Evolutionary conservation across 2,888 invertebrate genomes (phyloP).

Genomic region (Trachelus stipa): DNA sequence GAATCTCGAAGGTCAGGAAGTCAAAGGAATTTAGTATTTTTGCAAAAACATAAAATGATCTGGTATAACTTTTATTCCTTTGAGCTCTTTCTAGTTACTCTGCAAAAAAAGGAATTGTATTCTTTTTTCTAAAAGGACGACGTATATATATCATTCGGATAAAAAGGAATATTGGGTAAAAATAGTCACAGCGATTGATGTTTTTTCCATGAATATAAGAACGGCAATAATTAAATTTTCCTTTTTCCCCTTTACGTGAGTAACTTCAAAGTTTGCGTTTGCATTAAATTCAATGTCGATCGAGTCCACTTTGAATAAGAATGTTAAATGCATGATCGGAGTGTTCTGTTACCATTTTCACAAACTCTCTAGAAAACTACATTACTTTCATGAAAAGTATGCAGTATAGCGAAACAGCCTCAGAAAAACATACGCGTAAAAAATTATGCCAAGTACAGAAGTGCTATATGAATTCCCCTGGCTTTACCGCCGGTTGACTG

Average conservation of each 20-base stretch:
- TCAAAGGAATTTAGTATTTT: neutral
- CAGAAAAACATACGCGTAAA: too few species aligned
- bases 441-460: too few species aligned
- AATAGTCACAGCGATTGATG: neutral
- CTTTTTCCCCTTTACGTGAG: neutral
- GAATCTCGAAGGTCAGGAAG: neutral
- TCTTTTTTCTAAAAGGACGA: neutral
- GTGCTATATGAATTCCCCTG: too few species aligned
- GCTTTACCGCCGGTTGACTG: too few species aligned
- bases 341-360: neutral
- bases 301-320: neutral
- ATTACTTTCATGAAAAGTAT: neutral
- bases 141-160: neutral
- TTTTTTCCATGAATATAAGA: neutral
- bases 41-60: neutral
- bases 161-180: neutral
- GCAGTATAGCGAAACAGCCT: neutral
- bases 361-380: too few species aligned
- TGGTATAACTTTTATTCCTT: neutral
- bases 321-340: too few species aligned
- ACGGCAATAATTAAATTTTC: neutral
- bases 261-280: neutral
- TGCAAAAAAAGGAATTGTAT: neutral
- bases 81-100: neutral
- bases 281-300: neutral